Evolutionary conservation across 2,113 vertebrate species (phyloP).

Genomic region (Lipophrys pholis): DNA sequence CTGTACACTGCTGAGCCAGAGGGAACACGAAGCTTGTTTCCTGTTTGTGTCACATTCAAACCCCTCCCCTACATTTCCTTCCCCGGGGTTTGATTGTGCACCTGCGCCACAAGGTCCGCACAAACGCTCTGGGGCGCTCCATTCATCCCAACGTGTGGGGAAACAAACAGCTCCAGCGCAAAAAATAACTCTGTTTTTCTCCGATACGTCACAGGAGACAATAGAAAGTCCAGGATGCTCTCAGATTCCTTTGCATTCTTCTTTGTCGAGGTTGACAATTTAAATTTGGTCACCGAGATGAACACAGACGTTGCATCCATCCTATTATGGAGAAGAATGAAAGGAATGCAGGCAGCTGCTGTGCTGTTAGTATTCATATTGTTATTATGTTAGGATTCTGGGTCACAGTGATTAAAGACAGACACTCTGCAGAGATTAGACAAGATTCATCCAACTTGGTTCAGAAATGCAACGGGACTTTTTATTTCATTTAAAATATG

Average conservation of each 20-base stretch:
- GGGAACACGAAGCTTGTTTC: constrained; percentile 68
- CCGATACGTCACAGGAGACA: constrained; percentile 43
- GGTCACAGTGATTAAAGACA: constrained; percentile 12
- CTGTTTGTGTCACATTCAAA: constrained; percentile 77
- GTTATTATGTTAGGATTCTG: constrained; percentile 18
- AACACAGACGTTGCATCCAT: constrained; percentile 39
- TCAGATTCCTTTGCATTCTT: constrained; percentile 43
- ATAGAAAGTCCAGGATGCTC: constrained; percentile 63
- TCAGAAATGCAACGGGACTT: not conserved
- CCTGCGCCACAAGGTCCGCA: constrained; percentile 66
- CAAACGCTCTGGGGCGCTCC: constrained; percentile 56
- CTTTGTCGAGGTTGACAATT: constrained; percentile 19
- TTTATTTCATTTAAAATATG: too few relatives aligned
- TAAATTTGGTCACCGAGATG: constrained; percentile 41
- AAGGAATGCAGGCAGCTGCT: constrained; percentile 57
- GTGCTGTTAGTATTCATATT: constrained; percentile 1
- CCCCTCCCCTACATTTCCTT: constrained; percentile 75
- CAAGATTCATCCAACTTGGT: not conserved
- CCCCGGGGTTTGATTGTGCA: constrained; percentile 66
- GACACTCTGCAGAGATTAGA: not conserved
- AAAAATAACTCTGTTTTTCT: constrained; percentile 70
- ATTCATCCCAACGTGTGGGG: constrained; percentile 47
- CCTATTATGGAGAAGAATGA: constrained; percentile 57
- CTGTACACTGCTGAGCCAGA: constrained; percentile 29
- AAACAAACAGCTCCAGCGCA: constrained; percentile 58